Conservation (phyloP, 1,140 invertebrate genomes). For the Zelostemma sp. region DNA sequence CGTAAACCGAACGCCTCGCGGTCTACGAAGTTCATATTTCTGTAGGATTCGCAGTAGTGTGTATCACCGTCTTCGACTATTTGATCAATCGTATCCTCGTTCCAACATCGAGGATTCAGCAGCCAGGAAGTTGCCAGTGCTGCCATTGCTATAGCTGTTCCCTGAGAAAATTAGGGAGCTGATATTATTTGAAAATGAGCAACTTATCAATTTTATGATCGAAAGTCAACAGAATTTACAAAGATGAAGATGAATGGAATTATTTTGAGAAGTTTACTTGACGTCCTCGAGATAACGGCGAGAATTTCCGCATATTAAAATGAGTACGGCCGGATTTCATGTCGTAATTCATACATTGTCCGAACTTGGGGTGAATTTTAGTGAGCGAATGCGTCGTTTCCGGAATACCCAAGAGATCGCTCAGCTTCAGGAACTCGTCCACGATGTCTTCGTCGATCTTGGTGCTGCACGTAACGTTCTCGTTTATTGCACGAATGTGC, state of each 20-base stretch:
- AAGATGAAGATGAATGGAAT: no score
- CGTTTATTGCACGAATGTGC: conserved; percentile 21
- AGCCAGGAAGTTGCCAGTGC: conserved; percentile 60
- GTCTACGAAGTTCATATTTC: conserved; percentile 48
- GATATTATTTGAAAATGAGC: no score
- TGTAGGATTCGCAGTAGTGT: conserved; percentile 60
- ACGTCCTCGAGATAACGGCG: conserved; percentile 59
- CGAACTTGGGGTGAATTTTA: conserved; percentile 52
- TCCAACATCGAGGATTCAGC: conserved; percentile 57
- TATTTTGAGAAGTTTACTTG: no score
- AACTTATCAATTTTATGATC: no score
- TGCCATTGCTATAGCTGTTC: conserved; percentile 58
- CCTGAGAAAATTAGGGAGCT: conserved; percentile 33
- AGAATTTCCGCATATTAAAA: conserved; percentile 55
- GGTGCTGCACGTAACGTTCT: conserved; percentile 45
- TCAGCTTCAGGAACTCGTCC: conserved; percentile 53
- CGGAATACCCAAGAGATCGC: conserved; percentile 47
- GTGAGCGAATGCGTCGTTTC: conserved; percentile 58
- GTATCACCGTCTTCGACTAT: conserved; percentile 62
- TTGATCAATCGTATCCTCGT: conserved; percentile 59
- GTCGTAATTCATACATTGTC: conserved; percentile 51
- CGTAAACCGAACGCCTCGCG: conserved; percentile 45
- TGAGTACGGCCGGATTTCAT: conserved; percentile 56
- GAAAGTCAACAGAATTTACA: no score
- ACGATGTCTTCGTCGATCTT: conserved; percentile 54